A percentile compares a stretch with the other conserved stretches of the same genome.
These are phyloP conservation scores for Entomyzon cyanotis DNA, from an alignment of 2,113 vertebrate genomes.

Conservation along the genomic window DNA sequence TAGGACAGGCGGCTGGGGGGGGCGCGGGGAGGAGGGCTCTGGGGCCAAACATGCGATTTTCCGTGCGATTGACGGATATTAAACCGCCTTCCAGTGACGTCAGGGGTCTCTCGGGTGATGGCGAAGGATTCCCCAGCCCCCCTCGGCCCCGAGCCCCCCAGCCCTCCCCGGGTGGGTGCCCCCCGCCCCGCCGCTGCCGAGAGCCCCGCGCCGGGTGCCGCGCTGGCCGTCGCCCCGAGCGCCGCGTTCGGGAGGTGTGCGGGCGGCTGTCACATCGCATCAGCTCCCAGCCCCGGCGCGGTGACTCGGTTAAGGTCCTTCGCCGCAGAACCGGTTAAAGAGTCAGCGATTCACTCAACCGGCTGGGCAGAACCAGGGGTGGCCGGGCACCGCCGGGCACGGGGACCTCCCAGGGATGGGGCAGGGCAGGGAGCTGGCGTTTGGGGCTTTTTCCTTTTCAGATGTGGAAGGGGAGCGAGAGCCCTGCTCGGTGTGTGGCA, in stretches of 20 bases:
- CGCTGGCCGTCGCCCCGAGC: neutral
- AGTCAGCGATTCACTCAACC: conserved; percentile 1
- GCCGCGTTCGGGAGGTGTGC: neutral
- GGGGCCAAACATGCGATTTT: conserved; percentile 12
- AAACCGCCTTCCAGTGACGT: conserved; percentile 3
- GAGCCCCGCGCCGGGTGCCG: neutral
- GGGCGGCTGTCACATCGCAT: conserved; percentile 62
- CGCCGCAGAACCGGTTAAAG: neutral
- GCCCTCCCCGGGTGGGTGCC: neutral
- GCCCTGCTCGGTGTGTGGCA: accelerated
- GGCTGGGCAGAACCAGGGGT: conserved; percentile 13
- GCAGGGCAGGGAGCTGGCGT: accelerated
- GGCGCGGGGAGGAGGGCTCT: neutral
- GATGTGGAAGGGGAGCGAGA: accelerated
- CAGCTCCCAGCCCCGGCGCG: neutral
- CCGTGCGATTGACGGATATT: neutral
- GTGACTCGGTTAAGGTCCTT: neutral
- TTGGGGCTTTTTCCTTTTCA: neutral
- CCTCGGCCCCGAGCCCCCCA: neutral
- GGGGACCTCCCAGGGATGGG: neutral
- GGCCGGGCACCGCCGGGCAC: neutral
- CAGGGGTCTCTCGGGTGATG: neutral
- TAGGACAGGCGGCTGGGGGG: conserved; percentile 14
- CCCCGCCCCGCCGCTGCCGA: neutral
- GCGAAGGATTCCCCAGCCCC: neutral